Evolutionary conservation across 2,888 invertebrate genomes (phyloP), one percentile per base, ranked within the genome.

Genomic region (Hirtodrosophila alboralis): DNA sequence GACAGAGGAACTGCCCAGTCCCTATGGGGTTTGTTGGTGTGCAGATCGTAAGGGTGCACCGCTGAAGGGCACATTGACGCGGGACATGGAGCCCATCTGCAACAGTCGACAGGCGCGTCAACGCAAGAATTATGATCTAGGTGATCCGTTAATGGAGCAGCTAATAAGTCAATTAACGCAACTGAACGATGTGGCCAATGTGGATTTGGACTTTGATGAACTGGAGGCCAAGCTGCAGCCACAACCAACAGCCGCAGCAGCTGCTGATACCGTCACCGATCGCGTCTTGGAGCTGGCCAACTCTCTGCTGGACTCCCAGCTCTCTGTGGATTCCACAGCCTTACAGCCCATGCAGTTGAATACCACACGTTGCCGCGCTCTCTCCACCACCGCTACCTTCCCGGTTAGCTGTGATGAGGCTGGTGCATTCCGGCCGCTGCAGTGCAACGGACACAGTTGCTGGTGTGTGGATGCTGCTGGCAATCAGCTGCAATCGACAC

Each of bases 381-480:
- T 90, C 21, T 90, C 91, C 10, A 89, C 91, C 5, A 84, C 88
- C 0, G 90, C 90, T 0, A 84, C 88, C 0, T 91, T 91, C 6
- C 90, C 91, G 0, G 91, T 92, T 0, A 93, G 93, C n/a, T 95
- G 95, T 75, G 92, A 94, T 67, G 89, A 92, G 1, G 92, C 93
- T 61, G 95, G 95, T 0, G 92, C 93, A 69, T 96, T 96, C 89
- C 91, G 93, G 1, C 94, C 96, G 0, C 94, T 93, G 0, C 96
- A 96, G 84, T 96, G 96, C 84, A 93, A 93, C 14, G 92, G 92
- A 1, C 51, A 68, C 1, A 92, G 45, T 31, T 96, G 96, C 88
- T 96, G 96, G 96, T 96, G 96, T 88, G 96, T 96, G 2, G 96
- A 96, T 89, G 96, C 96, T 58, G 96, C 96, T 1, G 95, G 95